Evolutionary conservation across 2,113 vertebrate species (phyloP).

Genomic region (Barnardius zonarius): DNA sequence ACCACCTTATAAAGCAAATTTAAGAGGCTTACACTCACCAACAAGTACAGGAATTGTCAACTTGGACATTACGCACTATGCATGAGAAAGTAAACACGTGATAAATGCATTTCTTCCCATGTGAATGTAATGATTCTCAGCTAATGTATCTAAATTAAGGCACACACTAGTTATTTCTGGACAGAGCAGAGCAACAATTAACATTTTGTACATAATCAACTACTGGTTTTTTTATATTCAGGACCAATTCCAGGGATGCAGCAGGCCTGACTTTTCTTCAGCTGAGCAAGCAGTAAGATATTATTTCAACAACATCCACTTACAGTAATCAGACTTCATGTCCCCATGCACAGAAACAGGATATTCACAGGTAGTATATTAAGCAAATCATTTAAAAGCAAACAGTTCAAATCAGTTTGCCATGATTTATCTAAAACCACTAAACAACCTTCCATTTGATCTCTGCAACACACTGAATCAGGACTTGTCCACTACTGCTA

Average conservation of each 20-base stretch:
- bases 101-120: conserved; percentile 11
- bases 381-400: neutral
- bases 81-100: neutral
- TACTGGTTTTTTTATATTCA: neutral
- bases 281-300: neutral
- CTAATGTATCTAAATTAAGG: neutral
- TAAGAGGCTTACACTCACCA: conserved; percentile 18
- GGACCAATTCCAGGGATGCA: neutral
- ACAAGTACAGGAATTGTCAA: conserved; percentile 5
- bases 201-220: neutral
- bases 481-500: neutral
- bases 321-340: neutral
- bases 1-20: neutral
- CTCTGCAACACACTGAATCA: neutral
- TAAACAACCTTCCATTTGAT: neutral
- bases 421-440: neutral
- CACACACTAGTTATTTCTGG: conserved; percentile 10
- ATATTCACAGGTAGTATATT: neutral
- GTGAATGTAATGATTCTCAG: neutral
- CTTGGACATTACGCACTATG: neutral
- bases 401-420: neutral
- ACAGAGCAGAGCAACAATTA: conserved; percentile 4
- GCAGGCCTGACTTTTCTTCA: neutral
- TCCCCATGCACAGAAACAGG: neutral
- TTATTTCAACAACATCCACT: neutral